These are phyloP conservation scores for Mirounga angustirostris DNA, from an alignment of 2,113 vertebrate genomes.

Conservation along the genomic window DNA sequence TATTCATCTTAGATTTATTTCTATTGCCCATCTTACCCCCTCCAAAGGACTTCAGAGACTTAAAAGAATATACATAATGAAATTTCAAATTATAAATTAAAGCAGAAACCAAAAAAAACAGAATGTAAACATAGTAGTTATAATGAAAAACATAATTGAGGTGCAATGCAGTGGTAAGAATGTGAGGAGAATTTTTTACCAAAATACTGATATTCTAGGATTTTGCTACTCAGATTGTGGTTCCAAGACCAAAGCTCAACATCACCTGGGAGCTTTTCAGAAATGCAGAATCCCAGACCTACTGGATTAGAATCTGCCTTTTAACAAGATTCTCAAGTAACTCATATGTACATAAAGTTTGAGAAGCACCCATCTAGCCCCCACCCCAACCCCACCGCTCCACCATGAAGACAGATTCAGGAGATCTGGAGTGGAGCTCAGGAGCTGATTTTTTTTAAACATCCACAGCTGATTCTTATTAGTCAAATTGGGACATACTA, in stretches of 20 bases:
- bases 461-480: neutral
- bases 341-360: neutral
- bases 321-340: neutral
- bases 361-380: neutral
- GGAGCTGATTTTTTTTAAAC: neutral
- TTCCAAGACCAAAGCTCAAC: neutral
- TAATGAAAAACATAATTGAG: neutral
- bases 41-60: neutral
- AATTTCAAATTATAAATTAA: conserved; percentile 36
- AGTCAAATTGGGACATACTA: neutral
- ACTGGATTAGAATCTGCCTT: neutral
- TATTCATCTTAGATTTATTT: neutral
- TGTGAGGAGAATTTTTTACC: neutral
- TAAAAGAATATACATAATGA: neutral
- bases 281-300: neutral
- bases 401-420: neutral
- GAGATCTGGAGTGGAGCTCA: neutral
- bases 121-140: neutral
- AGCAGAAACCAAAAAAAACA: neutral
- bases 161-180: neutral
- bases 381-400: fast-evolving
- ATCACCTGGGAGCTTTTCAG: neutral
- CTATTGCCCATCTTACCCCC: neutral
- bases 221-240: neutral
- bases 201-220: conserved; percentile 19